phyloP scores from a whole-genome alignment of 2,797 vertebrate genomes.

The Hybognathus amarus region DNA sequence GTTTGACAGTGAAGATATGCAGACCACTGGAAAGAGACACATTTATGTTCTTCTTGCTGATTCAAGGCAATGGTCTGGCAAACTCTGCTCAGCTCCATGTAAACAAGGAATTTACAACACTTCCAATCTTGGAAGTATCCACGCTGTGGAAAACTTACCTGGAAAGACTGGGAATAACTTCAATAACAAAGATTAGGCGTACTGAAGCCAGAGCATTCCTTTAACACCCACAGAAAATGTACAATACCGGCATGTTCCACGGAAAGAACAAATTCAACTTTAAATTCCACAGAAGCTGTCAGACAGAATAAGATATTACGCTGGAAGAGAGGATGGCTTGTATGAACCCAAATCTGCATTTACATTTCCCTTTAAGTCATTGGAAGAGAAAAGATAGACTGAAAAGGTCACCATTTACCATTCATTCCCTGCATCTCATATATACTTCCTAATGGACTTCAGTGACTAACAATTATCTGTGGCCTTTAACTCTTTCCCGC shows the following conservation, averaged over 20 bases:
- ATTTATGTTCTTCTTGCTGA: not conserved
- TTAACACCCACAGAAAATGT: not conserved
- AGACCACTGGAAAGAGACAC: not conserved
- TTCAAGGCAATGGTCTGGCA: conserved; percentile 1
- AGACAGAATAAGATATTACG: not conserved
- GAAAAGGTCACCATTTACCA: conserved; percentile 30
- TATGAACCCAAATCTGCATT: not conserved
- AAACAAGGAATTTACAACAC: not conserved
- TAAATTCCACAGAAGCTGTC: not conserved
- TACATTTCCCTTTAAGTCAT: not conserved
- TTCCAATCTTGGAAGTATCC: not conserved
- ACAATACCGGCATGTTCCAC: not conserved
- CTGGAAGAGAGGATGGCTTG: not conserved
- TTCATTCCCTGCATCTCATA: not conserved
- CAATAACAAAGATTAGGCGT: not conserved
- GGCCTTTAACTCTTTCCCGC: not conserved
- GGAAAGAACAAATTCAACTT: not conserved
- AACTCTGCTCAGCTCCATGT: not conserved
- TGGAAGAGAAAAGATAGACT: not conserved
- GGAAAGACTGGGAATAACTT: not conserved
- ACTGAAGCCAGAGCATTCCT: conserved; percentile 1
- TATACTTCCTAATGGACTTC: not conserved
- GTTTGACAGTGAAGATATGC: not conserved
- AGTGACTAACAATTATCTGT: not conserved
- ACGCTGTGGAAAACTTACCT: not conserved